Base-by-base conservation (phyloP, 2,113 vertebrate species). In the Passer montanus region DNA sequence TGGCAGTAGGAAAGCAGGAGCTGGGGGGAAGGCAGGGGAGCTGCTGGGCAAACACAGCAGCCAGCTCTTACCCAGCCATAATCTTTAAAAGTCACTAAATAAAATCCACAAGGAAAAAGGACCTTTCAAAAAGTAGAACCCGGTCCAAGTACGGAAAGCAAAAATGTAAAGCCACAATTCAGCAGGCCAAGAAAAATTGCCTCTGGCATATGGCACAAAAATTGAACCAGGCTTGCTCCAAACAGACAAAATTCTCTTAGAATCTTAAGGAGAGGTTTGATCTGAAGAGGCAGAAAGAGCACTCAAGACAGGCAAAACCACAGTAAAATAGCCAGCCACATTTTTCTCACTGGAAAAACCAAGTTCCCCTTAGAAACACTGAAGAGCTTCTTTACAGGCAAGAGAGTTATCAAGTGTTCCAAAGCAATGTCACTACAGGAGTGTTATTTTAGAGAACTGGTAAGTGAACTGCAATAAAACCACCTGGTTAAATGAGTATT, bases 81-180 rank as follows among this genome's bases (percentile, higher is more conserved):
- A 79, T 58, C 59, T 82, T 60, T 43, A 73, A 84, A 79, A 76
- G 47, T 20, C 31, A 33, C 14, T 60, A 58, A 79, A 79, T 56
- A 64, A 94, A 93, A 49, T 15, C 24, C 53, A 19, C n/a, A 59
- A 66, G 31, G 46, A 59, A 74, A 60, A 33, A 74, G 49, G 5
- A 46, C 12, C 12, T 73, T 88, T 73, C 46, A 58, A 59, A 86
- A 60, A 83, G 24, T 6, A 14, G 35, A 74, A 78, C 7, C 60
- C 0, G 0, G 1, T 35, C 56, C 78, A 87, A 75, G 39, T 1
- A 85, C 0, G 1, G 23, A 83, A 66, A 80, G 50, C 13, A 53
- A 83, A 83, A 82, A 55, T 0, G 11, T 26, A 75, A 90, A 73
- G 22, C 37, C 0, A 0, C n/a, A 50, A 37, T 70, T 74, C 4